Evolutionary conservation across 2,113 vertebrate genomes (phyloP).

Genomic region (Pitta sordida): DNA sequence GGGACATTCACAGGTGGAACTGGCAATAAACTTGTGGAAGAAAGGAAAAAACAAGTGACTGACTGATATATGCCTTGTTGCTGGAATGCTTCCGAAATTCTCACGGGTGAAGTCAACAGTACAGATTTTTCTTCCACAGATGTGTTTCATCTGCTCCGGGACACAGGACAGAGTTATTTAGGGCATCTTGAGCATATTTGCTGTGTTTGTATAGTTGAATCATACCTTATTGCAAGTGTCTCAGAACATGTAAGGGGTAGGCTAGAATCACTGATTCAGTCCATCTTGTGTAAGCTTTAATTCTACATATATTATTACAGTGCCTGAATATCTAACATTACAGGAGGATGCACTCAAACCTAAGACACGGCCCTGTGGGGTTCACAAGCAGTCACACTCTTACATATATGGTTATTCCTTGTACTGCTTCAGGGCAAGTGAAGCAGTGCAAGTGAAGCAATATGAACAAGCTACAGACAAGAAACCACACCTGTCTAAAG

Average conservation of each 20-base stretch:
- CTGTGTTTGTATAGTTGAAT: neutral
- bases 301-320: neutral
- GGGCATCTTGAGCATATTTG: neutral
- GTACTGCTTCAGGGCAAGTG: neutral
- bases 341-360: neutral
- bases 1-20: neutral
- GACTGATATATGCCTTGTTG: neutral
- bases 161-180: neutral
- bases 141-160: neutral
- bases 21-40: neutral
- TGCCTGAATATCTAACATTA: neutral
- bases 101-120: neutral
- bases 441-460: no score
- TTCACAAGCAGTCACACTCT: neutral
- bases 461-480: neutral
- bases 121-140: neutral
- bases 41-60: neutral
- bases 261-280: neutral
- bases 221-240: neutral
- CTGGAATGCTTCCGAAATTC: neutral
- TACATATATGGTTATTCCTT: neutral
- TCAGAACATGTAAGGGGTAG: neutral
- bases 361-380: rapidly evolving
- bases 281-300: neutral
- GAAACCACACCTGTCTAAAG: neutral